Percentiles rank a stretch among this genome's conserved stretches.
Conservation (phyloP, 2,797 vertebrate genomes). For the Erpetoichthys calabaricus region DNA sequence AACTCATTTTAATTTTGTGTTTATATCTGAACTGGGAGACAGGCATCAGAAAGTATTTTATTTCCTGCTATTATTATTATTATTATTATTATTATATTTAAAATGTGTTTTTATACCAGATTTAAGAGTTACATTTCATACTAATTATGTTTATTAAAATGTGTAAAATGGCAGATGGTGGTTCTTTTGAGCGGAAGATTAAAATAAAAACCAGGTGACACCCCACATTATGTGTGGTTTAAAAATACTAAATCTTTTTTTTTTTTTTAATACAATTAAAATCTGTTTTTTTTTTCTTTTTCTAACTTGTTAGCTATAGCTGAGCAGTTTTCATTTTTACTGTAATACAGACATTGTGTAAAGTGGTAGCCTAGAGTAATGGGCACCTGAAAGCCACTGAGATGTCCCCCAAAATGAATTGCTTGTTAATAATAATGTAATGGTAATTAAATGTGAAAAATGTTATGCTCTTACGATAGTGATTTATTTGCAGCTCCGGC, state of each 20-base stretch:
- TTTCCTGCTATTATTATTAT: neutral
- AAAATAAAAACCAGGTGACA: constrained; percentile 20
- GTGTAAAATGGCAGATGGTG: constrained; percentile 46
- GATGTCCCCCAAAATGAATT: constrained; percentile 28
- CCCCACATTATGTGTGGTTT: constrained; percentile 10
- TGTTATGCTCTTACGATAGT: constrained; percentile 70
- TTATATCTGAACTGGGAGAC: too few relatives aligned
- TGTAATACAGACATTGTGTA: constrained; percentile 10
- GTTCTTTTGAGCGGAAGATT: constrained; percentile 39
- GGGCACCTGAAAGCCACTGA: constrained; percentile 29
- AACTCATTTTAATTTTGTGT: too few relatives aligned
- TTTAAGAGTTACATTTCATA: neutral
- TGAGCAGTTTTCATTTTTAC: constrained; percentile 5
- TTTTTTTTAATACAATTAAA: too few relatives aligned
- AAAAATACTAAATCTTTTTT: neutral
- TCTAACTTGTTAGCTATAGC: neutral
- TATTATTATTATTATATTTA: neutral
- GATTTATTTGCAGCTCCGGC: constrained; percentile 65
- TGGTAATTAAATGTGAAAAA: constrained; percentile 84
- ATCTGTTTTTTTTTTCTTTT: neutral
- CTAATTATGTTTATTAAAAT: constrained; percentile 11
- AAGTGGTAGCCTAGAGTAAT: constrained; percentile 15
- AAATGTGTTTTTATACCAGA: neutral
- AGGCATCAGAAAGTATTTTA: neutral
- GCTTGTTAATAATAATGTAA: constrained; percentile 78